A percentile compares a stretch with the other conserved stretches of the same genome.
These are phyloP conservation scores for Emydoidea blandingii DNA, from an alignment of 2,797 vertebrate genomes.

Conservation along the genomic window DNA sequence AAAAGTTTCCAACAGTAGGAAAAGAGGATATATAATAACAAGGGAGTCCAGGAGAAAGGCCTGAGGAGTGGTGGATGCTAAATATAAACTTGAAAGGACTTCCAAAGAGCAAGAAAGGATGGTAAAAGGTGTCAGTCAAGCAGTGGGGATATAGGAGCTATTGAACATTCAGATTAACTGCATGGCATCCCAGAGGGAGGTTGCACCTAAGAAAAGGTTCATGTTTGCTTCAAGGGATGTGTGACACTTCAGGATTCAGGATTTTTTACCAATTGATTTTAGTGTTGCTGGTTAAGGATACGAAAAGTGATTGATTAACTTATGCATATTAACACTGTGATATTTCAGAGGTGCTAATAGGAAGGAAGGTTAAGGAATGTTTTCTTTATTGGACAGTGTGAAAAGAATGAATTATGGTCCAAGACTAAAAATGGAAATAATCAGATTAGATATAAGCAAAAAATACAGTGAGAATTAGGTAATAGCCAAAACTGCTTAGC, in stretches of 20 bases:
- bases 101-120: background rate
- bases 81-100: background rate
- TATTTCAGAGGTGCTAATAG: background rate
- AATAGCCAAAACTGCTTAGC: constrained; percentile 14
- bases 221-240: background rate
- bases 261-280: constrained; percentile 23
- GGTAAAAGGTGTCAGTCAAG: background rate
- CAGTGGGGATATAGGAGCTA: background rate
- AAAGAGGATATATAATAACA: background rate
- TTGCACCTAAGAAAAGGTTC: background rate
- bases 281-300: background rate
- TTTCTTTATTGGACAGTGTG: background rate
- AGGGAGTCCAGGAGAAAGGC: background rate
- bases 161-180: background rate
- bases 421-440: constrained; percentile 16
- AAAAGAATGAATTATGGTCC: background rate
- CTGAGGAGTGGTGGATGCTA: background rate
- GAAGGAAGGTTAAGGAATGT: background rate
- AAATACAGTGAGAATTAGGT: background rate
- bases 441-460: constrained; percentile 2
- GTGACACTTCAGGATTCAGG: background rate
- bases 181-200: background rate
- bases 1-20: background rate
- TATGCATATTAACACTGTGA: background rate
- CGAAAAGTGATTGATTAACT: background rate